Conservation (phyloP, 2,113 vertebrate species). For the Sprattus sprattus region DNA sequence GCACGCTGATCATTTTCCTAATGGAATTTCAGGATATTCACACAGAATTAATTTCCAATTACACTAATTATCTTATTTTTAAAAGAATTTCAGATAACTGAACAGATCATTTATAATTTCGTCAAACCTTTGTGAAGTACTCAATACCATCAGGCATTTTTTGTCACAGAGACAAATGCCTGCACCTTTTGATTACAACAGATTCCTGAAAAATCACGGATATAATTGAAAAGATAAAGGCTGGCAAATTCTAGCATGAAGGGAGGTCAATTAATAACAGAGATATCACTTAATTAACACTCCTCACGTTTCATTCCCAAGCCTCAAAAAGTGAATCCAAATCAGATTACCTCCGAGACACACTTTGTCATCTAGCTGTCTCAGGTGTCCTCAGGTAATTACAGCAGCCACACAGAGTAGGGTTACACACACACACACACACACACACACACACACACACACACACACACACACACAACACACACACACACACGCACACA, state of each 20-base stretch:
- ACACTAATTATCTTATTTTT: neutral
- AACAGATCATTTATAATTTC: neutral
- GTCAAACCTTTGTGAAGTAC: neutral
- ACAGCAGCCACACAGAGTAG: neutral
- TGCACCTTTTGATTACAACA: neutral
- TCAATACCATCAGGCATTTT: neutral
- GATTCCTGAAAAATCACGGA: neutral
- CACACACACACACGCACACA: too few species aligned
- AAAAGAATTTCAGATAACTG: neutral
- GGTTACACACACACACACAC: too few species aligned
- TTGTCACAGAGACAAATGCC: neutral
- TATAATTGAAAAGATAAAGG: neutral
- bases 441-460: too few species aligned
- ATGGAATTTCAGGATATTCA: neutral
- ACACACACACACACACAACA: too few species aligned
- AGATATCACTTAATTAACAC: neutral
- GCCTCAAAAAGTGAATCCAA: neutral
- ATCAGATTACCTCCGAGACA: neutral
- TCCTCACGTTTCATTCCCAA: neutral
- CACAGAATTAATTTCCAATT: neutral
- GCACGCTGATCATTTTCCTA: neutral
- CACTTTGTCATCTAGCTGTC: neutral
- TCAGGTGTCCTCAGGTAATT: conserved; percentile 4
- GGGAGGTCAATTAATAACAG: neutral
- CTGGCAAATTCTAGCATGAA: neutral